Evolutionary conservation across 2,113 vertebrate species (phyloP).

Genomic region (Mirounga angustirostris): DNA sequence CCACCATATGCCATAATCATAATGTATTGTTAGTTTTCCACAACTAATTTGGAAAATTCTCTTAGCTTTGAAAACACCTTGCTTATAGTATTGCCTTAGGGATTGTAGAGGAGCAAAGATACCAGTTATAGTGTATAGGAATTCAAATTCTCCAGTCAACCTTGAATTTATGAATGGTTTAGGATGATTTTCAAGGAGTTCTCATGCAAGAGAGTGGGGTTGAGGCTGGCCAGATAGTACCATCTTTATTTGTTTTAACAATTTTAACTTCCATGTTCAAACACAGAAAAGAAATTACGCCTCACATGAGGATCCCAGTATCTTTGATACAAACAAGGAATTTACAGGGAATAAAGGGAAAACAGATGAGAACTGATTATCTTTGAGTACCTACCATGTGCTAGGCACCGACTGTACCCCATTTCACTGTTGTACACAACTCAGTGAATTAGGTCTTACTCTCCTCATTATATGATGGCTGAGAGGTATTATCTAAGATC

Average conservation of each 20-base stretch:
- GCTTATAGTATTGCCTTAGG: background rate
- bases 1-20: constrained; percentile 52
- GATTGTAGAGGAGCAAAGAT: background rate
- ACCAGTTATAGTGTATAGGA: accelerated
- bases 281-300: background rate
- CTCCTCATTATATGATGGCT: background rate
- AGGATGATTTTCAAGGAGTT: constrained; percentile 16
- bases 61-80: constrained; percentile 17
- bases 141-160: background rate
- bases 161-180: constrained; percentile 43
- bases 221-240: background rate
- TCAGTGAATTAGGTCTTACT: background rate
- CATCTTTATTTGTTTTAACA: background rate
- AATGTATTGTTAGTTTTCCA: constrained; percentile 49
- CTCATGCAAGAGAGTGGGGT: background rate
- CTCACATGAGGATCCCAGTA: background rate
- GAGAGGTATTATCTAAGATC: background rate
- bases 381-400: background rate
- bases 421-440: background rate
- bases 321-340: background rate
- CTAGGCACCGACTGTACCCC: too few species aligned
- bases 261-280: background rate
- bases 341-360: background rate
- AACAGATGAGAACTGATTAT: background rate
- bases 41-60: background rate